Percentiles rank a stretch among this genome's conserved stretches.
Evolutionary conservation across 2,113 vertebrate genomes (phyloP).

Genomic region (Theristicus caerulescens): DNA sequence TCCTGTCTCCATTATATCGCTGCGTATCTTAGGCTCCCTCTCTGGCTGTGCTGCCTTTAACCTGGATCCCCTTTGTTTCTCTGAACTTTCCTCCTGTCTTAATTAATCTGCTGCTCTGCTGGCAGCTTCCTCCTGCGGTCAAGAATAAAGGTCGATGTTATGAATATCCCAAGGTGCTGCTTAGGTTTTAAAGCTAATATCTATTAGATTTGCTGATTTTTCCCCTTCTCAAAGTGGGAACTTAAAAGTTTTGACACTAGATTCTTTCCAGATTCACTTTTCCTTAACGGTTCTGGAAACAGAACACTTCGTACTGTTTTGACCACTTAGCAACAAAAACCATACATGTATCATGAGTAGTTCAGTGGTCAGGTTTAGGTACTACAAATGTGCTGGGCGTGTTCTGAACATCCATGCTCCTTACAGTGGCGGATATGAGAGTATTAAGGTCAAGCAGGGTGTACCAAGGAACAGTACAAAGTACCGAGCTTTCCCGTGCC

Average conservation of each 20-base stretch:
- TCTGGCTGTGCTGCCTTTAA: not conserved
- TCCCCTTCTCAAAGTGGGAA: not conserved
- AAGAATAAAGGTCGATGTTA: not conserved
- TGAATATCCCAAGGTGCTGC: not conserved
- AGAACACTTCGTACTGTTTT: not conserved
- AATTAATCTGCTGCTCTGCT: not conserved
- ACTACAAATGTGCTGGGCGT: not conserved
- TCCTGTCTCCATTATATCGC: not conserved
- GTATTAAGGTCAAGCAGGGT: not conserved
- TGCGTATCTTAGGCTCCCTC: not conserved
- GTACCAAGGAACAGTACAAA: not conserved
- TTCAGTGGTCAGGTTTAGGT: not conserved
- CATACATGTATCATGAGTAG: fast-evolving
- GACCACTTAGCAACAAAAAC: not conserved
- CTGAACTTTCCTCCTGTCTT: not conserved
- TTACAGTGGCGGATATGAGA: not conserved
- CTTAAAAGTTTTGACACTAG: not conserved
- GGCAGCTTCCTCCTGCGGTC: not conserved
- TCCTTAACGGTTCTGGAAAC: fast-evolving
- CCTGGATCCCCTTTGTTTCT: not conserved
- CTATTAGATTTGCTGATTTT: not conserved
- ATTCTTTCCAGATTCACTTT: not conserved
- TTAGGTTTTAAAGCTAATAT: not conserved
- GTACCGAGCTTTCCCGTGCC: not conserved
- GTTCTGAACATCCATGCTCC: fast-evolving